Evolutionary conservation across 2,888 invertebrate species (phyloP).

Genomic region (Trachelus stipa): DNA sequence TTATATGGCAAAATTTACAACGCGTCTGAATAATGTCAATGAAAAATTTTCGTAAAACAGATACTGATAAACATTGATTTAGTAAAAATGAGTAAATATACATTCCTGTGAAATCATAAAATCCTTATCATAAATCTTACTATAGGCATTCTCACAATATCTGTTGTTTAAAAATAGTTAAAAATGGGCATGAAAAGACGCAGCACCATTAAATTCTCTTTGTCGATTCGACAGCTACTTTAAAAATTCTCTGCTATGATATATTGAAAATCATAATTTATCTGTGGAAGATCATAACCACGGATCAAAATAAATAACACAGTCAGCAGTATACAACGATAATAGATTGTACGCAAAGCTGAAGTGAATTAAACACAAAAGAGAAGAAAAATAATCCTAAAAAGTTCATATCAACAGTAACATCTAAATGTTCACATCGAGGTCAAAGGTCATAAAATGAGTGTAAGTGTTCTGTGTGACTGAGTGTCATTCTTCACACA

Average conservation of each 20-base stretch:
- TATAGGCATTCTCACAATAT: background rate
- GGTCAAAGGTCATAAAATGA: background rate
- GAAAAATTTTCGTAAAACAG: no score
- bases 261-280: background rate
- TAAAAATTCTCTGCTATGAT: background rate
- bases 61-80: background rate
- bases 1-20: background rate
- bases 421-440: background rate
- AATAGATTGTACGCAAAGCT: background rate
- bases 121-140: background rate
- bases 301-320: background rate
- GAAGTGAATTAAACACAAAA: conserved; percentile 4
- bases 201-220: background rate
- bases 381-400: conserved; percentile 1
- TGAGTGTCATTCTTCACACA: background rate
- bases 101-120: background rate
- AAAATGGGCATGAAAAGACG: background rate
- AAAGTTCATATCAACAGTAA: background rate
- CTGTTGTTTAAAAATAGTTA: background rate
- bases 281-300: background rate
- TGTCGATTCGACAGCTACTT: background rate
- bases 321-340: conserved; percentile 8
- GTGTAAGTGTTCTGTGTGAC: background rate
- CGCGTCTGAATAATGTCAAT: background rate
- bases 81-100: background rate